Base-by-base conservation (phyloP, 2,888 invertebrate genomes). In the Sphaerophoria taeniata region DNA sequence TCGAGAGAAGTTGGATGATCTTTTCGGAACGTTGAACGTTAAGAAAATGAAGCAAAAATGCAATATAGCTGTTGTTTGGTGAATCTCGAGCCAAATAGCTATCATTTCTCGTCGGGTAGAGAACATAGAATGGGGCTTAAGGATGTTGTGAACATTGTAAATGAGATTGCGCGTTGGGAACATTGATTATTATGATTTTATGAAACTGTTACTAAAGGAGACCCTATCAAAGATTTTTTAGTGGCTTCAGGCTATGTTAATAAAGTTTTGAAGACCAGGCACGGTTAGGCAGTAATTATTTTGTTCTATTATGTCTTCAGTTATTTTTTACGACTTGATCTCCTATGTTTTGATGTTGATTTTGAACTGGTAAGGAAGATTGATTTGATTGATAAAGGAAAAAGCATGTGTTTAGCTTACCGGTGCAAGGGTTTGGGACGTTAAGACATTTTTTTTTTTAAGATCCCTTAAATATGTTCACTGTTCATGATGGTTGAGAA, bases 1-100 rank as follows among this genome's bases (percentile, higher is more conserved):
- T 65, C n/a, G 6, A 43, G 9, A 39, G 39, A 39, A 39, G 76
- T 72, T 67, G 63, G 55, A 31, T 79, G 73, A 78, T 63, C 70
- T 43, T 63, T 9, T 39, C 7, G 16, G 24, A 45, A n/a, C 43
- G 24, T 3, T 76, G 53, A 67, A 65, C n/a, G 65, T 58, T 56
- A 56, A 11, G 70, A 43, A 65, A 65, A 72, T 58, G 43, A 63
- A 16, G 24, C 43, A 70, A 70, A 65, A 75, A 58, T 65, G 16
- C 65, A 70, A 70, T 80, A 69, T 39, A 76, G 65, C 76, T 2
- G 31, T 16, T 4, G 45, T 2, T 24, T 47, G 61, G 65, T 65
- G 65, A 65, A 47, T 65, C 65, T 47, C 47, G 49, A 49, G 34
- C 36, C 12, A 51, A 70, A 80, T 58, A 63, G 49, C 49, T 39